These are phyloP conservation scores for Istiophorus platypterus DNA, from an alignment of 2,113 vertebrate species.

Conservation along the genomic window DNA sequence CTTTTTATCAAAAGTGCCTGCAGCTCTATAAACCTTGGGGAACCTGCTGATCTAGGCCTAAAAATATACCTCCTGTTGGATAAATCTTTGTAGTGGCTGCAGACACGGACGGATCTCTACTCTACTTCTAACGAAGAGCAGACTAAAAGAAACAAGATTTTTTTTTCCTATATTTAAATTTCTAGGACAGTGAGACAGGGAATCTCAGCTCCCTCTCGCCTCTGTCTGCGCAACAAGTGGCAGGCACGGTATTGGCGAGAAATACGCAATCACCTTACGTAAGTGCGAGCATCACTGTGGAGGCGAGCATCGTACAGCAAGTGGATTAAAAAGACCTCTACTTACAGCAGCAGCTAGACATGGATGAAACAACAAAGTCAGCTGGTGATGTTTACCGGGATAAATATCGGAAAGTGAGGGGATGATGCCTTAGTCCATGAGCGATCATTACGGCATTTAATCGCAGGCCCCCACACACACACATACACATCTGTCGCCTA, in stretches of 20 bases:
- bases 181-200: conserved; percentile 56
- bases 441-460: conserved; percentile 5
- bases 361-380: not conserved
- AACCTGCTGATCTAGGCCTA: conserved; percentile 24
- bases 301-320: conserved; percentile 34
- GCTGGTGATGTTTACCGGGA: not conserved
- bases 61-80: conserved; percentile 1
- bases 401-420: not conserved
- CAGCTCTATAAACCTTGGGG: conserved; percentile 12
- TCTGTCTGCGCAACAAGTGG: conserved; percentile 77
- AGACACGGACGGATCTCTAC: not conserved
- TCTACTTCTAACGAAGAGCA: not conserved
- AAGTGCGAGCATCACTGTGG: conserved; percentile 65
- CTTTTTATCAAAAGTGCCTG: conserved; percentile 7
- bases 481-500: conserved; percentile 19
- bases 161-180: conserved; percentile 47
- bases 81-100: not conserved
- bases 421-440: conserved; percentile 31
- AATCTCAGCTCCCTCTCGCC: conserved; percentile 33
- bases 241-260: conserved; percentile 55
- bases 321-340: conserved; percentile 39
- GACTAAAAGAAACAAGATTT: not conserved
- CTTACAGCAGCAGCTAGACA: conserved; percentile 13
- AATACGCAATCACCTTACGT: conserved; percentile 80
- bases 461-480: not conserved